Conservation (phyloP, 2,888 invertebrate genomes). For the Bugulina stolonifera region DNA sequence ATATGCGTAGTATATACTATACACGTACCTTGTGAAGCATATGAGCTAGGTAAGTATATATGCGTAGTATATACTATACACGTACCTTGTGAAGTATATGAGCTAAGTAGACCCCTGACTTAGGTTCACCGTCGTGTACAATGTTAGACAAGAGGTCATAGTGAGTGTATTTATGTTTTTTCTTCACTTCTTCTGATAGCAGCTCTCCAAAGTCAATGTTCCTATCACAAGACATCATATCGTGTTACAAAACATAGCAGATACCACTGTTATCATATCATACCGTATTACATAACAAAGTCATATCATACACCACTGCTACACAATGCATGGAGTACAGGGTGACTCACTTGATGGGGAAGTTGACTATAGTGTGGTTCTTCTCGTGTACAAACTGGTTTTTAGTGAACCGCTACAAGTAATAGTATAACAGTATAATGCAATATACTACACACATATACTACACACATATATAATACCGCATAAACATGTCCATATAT, state of each 20-base stretch:
- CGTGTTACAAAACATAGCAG: too few species aligned
- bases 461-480: too few species aligned
- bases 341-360: slow-evolving; percentile 84
- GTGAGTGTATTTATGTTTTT: slow-evolving; percentile 62
- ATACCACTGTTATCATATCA: too few species aligned
- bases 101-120: slow-evolving; percentile 78
- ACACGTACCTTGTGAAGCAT: slow-evolving; percentile 60
- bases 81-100: slow-evolving; percentile 77
- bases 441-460: too few species aligned
- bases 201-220: slow-evolving; percentile 96
- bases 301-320: too few species aligned
- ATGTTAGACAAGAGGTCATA: slow-evolving; percentile 98
- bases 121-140: slow-evolving; percentile 93
- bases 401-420: slow-evolving; percentile 83
- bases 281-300: too few species aligned
- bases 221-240: too few species aligned
- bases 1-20: too few species aligned
- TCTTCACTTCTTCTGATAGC: slow-evolving; percentile 69
- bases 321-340: too few species aligned
- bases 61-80: too few species aligned
- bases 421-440: too few species aligned
- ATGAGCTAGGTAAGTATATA: slow-evolving; percentile 90
- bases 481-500: too few species aligned
- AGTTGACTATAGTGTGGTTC: slow-evolving; percentile 99
- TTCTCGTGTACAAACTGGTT: slow-evolving; percentile 98